Evolutionary conservation across 64 coral and sea anemone genomes (phyloP), one percentile per base, ranked within the genome.

Genomic region (Hydrozoanthus tunicans): DNA sequence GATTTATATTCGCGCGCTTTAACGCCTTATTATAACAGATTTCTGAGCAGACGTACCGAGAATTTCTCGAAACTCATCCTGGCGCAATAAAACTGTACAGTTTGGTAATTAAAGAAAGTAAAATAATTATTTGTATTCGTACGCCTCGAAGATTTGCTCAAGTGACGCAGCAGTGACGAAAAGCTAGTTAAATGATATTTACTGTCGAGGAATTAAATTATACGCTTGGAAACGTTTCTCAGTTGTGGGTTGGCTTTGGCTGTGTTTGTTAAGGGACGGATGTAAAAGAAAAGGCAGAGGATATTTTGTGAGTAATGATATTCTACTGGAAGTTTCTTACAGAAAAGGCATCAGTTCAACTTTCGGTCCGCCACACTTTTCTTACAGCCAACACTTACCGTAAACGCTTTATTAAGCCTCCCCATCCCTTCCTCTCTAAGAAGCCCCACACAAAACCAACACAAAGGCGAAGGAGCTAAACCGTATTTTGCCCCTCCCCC

Each of bases 151-250:
- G 83, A 79, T 79, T 63, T 93, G 80, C 71, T 52, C 56, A 25
- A 80, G 73, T 89, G 54, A 81, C 79, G n/a, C 67, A 79, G 89
- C 60, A 62, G 73, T 66, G 91, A 83, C 80, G 74, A 92, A 62
- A 86, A 70, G 58, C 43, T 74, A 89, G 84, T 93, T 80, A 89
- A 93, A 58, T 89, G 77, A 80, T 93, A 89, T 93, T 93, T 79
- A 89, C 63, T 65, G 88, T 78, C 69, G 83, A 93, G 91, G 91
- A 93, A 93, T 93, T 93, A 93, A 93, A 93, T 93, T 93, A 89
- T 89, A 80, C 70, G 64, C 62, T 83, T 86, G 77, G 59, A 32
- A 80, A 57, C 54, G 7, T 12, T 43, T 43, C 32, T 6, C 14
- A 56, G 43, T 59, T 2, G 25, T 27, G 6, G 14, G 51, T 10